Percentiles rank a stretch among this genome's conserved stretches.
Conservation (phyloP, 2,888 invertebrate genomes). For the Steinernema carpocapsae region DNA sequence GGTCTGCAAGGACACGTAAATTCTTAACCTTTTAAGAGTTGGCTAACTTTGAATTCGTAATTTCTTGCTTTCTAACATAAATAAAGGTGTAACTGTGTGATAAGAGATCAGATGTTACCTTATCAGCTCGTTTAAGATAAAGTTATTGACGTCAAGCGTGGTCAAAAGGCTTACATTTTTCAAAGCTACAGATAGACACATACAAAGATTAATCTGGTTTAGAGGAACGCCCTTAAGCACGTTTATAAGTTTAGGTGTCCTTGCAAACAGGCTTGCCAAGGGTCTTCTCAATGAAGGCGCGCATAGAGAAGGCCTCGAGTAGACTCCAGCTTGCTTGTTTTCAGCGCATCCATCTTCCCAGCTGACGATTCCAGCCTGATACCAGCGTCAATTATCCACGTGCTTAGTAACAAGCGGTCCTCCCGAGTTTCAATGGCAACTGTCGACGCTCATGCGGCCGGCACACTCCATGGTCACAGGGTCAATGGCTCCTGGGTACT, state of each 20-base stretch:
- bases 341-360: slow-evolving; percentile 39
- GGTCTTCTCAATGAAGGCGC: slow-evolving; percentile 27
- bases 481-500: neutral
- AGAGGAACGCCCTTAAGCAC: no score
- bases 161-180: no score
- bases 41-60: no score
- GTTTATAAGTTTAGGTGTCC: no score
- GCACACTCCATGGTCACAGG: slow-evolving; percentile 38
- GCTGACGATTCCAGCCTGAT: slow-evolving; percentile 40
- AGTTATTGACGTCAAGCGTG: no score
- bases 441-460: slow-evolving; percentile 67
- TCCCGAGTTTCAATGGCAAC: slow-evolving; percentile 19
- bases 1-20: slow-evolving; percentile 29
- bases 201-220: no score
- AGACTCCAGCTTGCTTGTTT: slow-evolving; percentile 36
- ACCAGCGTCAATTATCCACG: slow-evolving; percentile 69
- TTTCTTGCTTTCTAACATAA: no score
- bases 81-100: no score
- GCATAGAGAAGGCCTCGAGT: slow-evolving; percentile 31
- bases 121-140: no score
- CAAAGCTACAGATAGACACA: no score
- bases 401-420: slow-evolving; percentile 38
- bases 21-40: no score
- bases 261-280: slow-evolving; percentile 27
- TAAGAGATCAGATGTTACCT: no score